Conservation (phyloP, 92 coral and sea anemone genomes). For the Galaxea fascicularis region DNA sequence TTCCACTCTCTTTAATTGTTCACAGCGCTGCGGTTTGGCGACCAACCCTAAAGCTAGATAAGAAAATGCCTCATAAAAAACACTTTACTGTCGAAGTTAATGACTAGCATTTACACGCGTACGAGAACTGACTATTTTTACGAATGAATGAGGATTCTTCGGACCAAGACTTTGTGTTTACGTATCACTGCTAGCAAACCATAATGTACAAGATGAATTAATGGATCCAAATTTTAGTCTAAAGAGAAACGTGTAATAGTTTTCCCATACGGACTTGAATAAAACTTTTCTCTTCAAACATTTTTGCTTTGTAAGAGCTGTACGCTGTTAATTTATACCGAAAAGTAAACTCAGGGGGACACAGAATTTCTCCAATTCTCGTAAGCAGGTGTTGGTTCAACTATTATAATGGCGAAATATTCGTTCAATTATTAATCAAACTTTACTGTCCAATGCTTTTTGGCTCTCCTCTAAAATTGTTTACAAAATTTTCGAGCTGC, state of each 20-base stretch:
- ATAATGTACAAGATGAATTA: too few species aligned
- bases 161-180: background rate
- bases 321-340: too few species aligned
- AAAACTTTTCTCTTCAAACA: too few species aligned
- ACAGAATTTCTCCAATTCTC: background rate
- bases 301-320: too few species aligned
- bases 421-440: background rate
- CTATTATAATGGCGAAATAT: too few species aligned
- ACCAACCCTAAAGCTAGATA: conserved; percentile 8
- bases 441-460: background rate
- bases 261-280: too few species aligned
- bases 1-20: conserved; percentile 1
- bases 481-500: too few species aligned
- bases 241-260: too few species aligned
- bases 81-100: background rate
- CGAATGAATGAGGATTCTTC: background rate
- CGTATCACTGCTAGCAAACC: background rate
- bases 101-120: conserved; percentile 5
- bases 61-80: background rate
- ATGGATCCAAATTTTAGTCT: too few species aligned
- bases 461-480: background rate
- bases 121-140: background rate
- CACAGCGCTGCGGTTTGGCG: conserved; percentile 18
- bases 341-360: too few species aligned
- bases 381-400: background rate